phyloP scores from a whole-genome alignment of 30 jellyfish, hydroid and myxozoan species.

The Kudoa iwatai region DNA sequence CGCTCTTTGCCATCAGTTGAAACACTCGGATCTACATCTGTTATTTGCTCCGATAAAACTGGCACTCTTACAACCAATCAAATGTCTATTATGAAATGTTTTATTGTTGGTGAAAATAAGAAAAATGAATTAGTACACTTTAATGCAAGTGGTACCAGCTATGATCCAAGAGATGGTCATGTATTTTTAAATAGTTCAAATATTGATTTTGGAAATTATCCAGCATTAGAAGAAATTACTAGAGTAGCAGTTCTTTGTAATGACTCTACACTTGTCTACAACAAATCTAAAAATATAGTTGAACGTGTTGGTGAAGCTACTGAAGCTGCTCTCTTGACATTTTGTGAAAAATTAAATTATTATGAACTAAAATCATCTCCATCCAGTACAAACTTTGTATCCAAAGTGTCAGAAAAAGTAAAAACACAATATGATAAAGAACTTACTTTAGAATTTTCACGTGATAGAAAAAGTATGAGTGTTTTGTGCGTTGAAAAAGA shows the following conservation, averaged over 20 bases:
- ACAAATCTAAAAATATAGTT: background rate
- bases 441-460: slow-evolving; percentile 59
- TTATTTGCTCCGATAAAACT: slow-evolving; percentile 63
- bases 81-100: slow-evolving; percentile 14
- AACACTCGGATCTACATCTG: slow-evolving; percentile 75
- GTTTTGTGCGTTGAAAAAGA: slow-evolving; percentile 19
- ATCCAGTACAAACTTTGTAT: slow-evolving; percentile 2
- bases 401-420: slow-evolving; percentile 5
- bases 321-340: slow-evolving; percentile 38
- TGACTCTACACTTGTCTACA: background rate
- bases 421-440: slow-evolving; percentile 18
- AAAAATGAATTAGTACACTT: no score
- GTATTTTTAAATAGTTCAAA: no score
- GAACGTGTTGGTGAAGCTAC: slow-evolving; percentile 90
- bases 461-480: slow-evolving; percentile 83
- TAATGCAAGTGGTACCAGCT: background rate
- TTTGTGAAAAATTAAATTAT: slow-evolving; percentile 21
- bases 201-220: background rate
- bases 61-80: slow-evolving; percentile 85
- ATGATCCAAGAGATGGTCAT: slow-evolving; percentile 1
- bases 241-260: background rate
- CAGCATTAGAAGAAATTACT: background rate
- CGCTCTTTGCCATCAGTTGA: slow-evolving; percentile 71
- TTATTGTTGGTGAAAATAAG: background rate
- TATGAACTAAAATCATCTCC: slow-evolving; percentile 1